phyloP scores from a whole-genome alignment of 1,140 invertebrate species.

The Aricia agestis region DNA sequence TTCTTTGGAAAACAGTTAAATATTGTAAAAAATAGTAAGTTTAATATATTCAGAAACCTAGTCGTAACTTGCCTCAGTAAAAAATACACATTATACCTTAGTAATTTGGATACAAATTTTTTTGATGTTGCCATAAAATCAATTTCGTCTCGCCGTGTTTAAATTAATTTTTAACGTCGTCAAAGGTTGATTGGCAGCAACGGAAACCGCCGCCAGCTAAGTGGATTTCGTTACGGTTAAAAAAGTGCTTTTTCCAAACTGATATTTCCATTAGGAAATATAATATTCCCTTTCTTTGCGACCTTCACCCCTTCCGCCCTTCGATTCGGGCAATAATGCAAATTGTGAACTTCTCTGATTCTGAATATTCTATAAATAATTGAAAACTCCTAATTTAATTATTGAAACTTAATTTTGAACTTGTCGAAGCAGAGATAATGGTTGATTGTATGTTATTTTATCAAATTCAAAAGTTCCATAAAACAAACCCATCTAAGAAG shows the following conservation, averaged over 20 bases:
- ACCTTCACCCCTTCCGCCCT: not conserved
- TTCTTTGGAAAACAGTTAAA: too few relatives aligned
- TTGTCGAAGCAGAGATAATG: too few relatives aligned
- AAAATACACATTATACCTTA: too few relatives aligned
- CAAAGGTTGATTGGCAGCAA: not conserved
- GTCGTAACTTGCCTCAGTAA: too few relatives aligned
- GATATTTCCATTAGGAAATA: constrained; percentile 9
- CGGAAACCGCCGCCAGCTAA: not conserved
- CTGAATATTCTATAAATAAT: not conserved
- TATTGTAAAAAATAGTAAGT: too few relatives aligned
- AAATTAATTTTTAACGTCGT: not conserved
- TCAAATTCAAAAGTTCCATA: too few relatives aligned
- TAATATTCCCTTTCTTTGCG: not conserved
- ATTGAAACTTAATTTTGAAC: not conserved
- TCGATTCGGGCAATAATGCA: not conserved
- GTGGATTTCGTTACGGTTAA: not conserved
- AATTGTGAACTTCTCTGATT: not conserved
- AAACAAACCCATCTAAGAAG: too few relatives aligned
- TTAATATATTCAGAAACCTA: too few relatives aligned
- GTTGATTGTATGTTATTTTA: too few relatives aligned
- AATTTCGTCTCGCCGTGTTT: not conserved
- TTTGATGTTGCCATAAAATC: too few relatives aligned
- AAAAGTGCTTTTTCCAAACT: not conserved
- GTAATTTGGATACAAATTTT: not conserved
- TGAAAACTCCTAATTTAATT: too few relatives aligned